Evolutionary conservation across 2,113 vertebrate genomes (phyloP), one percentile per base, ranked within the genome.

Genomic region (Zosterops hypoxanthus): DNA sequence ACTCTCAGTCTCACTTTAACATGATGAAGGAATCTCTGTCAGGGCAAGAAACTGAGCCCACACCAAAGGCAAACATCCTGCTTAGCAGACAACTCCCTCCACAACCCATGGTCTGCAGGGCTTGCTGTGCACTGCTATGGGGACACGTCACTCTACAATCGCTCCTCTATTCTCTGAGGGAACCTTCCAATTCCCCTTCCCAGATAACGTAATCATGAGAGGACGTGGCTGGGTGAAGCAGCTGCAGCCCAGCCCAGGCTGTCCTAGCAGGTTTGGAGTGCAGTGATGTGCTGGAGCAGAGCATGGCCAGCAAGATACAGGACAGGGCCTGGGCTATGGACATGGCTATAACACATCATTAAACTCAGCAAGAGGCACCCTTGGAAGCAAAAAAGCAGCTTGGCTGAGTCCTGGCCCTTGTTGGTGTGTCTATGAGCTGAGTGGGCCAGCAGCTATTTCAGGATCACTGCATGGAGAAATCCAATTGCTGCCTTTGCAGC

Each of bases 21-120:
- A 20, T 8, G 70, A 88, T 53, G 75, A 85, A 68, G 56, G 82
- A 75, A 88, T 80, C 64, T 24, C 69, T 78, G 72, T 78, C 79
- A 86, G 88, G 76, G 77, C 42, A 56, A 65, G 75, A 80, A 70
- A 29, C 44, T 8, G 66, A 93, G 55, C 64, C 69, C 73, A 79
- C 70, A 17, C 49, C 5, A 13, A 78, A 75, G 64, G 86, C 82
- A 86, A 86, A 90, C 86, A 72, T 29, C 75, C 78, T 53, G 70
- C 95, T 61, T 0, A 66, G 73, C 60, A 56, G 68, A 50, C 55
- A 81, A 0, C 76, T 92, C 72, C 78, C 72, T 92, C 14, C 68
- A 0, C 0, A 4, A 5, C 0, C 52, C 12, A 0, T 8, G 14
- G 29, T 28, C 42, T 14, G 15, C 86, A 75, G 78, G 76, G 60